Base-by-base conservation (phyloP, 2,888 invertebrate genomes). In the Sarcophaga caerulescens region DNA sequence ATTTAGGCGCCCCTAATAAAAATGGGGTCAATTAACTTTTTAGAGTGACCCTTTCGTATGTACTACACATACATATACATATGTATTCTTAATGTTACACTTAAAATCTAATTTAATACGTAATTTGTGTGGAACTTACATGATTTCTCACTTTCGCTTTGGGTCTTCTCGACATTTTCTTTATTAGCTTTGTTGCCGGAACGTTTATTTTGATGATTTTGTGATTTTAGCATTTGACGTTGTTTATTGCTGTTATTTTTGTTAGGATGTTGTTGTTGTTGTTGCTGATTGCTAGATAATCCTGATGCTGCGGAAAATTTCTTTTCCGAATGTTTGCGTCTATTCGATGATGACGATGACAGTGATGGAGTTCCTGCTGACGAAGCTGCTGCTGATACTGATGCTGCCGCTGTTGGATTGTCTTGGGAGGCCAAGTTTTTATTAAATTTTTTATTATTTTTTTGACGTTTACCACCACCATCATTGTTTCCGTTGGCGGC, bases 401-500 rank as follows among this genome's bases (percentile, higher is more conserved):
- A 6, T n/a, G 85, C 2, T 74, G 88, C 17, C 25, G 81, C 59
- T 52, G 82, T 45, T 52, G 71, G 25, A 70, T 75, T 84, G 65
- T 73, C 85, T 78, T 66, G 74, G 82, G 81, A 57, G 8, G 88
- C 25, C 2, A 79, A 63, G 85, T 90, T 91, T 85, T 89, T 90
- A 85, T 90, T 92, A 47, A 87, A 82, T 88, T 91, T 92, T 87
- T 91, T 92, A 89, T 91, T 90, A 87, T 88, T 91, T 88, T 90
- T 91, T 47, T 88, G 90, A 66, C 91, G 90, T 89, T 91, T 91
- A 89, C 90, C 90, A 75, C 90, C 90, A 75, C 89, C 87, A 66
- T 88, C 89, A 69, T 77, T 25, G 77, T 76, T 74, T 62, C 86
- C 79, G 45, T 71, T 73, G 12, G 73, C 78, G 25, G 73, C 73